Evolutionary conservation across 2,797 vertebrate genomes (phyloP).

Genomic region (Heteromormyrus szaboi): DNA sequence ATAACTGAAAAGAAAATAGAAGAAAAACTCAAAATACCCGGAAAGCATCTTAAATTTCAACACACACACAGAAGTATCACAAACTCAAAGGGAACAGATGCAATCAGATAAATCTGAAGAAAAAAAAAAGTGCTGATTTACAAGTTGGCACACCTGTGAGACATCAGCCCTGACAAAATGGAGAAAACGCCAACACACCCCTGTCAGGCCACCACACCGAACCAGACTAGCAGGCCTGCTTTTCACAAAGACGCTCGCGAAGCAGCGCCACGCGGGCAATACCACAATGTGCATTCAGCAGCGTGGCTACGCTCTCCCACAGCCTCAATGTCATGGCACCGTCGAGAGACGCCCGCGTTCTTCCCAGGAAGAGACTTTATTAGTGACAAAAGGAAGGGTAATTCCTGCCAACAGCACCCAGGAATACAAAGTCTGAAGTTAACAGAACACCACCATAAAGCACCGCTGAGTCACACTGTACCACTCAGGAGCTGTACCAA

Average conservation of each 20-base stretch:
- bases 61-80: not conserved
- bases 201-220: slow-evolving; percentile 31
- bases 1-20: not conserved
- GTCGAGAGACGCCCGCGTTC: not conserved
- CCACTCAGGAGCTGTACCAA: not conserved
- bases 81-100: not conserved
- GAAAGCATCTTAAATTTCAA: not conserved
- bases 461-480: not conserved
- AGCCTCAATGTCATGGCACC: not conserved
- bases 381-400: not conserved
- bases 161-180: slow-evolving; percentile 45
- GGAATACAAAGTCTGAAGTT: not conserved
- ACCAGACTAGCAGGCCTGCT: slow-evolving; percentile 64
- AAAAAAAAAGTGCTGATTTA: not conserved
- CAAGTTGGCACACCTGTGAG: slow-evolving; percentile 37
- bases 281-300: not conserved
- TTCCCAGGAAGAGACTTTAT: not conserved
- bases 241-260: slow-evolving; percentile 26
- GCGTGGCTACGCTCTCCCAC: not conserved
- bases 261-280: not conserved
- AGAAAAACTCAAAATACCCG: not conserved
- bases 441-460: not conserved
- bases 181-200: slow-evolving; percentile 36
- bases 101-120: not conserved
- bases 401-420: not conserved